Evolutionary conservation across 2,113 vertebrate species (phyloP).

Genomic region (Pithys albifrons): DNA sequence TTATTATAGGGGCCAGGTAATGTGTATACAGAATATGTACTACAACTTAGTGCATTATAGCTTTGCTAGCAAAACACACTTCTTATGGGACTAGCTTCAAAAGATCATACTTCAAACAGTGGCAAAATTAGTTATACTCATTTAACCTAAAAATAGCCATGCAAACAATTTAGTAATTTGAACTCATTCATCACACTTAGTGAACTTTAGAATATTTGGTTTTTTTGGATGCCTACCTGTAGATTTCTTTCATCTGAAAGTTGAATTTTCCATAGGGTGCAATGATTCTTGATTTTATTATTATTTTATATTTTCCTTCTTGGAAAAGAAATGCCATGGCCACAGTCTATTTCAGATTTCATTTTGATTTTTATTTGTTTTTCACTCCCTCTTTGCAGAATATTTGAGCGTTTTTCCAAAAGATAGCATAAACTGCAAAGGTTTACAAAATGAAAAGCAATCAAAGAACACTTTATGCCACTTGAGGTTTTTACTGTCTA

Average conservation of each 20-base stretch:
- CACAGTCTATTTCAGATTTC: not conserved
- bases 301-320: not conserved
- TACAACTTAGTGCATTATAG: not conserved
- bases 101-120: not conserved
- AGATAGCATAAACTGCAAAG: not conserved
- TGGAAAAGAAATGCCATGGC: not conserved
- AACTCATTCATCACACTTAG: not conserved
- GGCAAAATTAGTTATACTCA: not conserved
- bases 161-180: not conserved
- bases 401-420: not conserved
- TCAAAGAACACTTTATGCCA: not conserved
- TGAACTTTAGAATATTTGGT: not conserved
- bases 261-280: not conserved
- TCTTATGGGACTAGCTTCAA: not conserved
- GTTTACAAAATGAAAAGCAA: not conserved
- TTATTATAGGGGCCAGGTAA: not conserved
- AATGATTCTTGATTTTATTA: not conserved
- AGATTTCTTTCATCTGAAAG: not conserved
- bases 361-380: slow-evolving; percentile 3
- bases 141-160: not conserved
- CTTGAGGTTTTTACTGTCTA: not conserved
- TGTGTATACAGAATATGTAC: not conserved
- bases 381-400: not conserved
- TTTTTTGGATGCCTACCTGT: not conserved
- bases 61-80: not conserved